Base-by-base conservation (phyloP, 2,888 invertebrate species). In the Eristalis tenax region DNA sequence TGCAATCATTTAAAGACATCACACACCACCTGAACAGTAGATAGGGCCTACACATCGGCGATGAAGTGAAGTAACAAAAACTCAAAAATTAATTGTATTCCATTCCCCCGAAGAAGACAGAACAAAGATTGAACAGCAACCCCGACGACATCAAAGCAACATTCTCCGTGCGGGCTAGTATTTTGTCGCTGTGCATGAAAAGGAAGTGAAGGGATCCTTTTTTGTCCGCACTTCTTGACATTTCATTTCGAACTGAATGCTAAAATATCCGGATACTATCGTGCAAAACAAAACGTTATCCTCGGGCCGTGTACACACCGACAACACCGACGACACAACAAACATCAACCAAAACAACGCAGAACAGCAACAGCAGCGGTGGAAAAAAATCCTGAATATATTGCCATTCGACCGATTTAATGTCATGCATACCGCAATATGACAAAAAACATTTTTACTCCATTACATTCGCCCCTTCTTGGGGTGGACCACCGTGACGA, bases 381-480 rank as follows among this genome's bases (percentile, higher is more conserved):
- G 26, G 22, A 75, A 57, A 74, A 61, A 66, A 65, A 43, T 79
- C 61, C 11, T 73, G 79, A 87, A 87, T 87, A 76, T 83, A 87
- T 87, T 76, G 68, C 87, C 63, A 87, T 87, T 87, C 82, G 76
- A 73, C 83, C 87, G 83, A 87, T 87, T 87, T 87, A 87, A 87
- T 87, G 87, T 65, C 87, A 87, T 87, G 87, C 87, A 87, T 87
- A 87, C 87, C 87, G 87, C 87, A 87, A 87, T 87, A 87, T 87
- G 87, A 87, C 87, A 87, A 87, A 87, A 87, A 87, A 76, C 83
- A 76, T 87, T 87, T 76, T 80, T 83, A 64, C 82, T 88, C 83
- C 89, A 83, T 89, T 88, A 89, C 88, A 80, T 76, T 79, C 78
- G 43, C 79, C 57, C 65, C 74, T 71, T 68, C 35, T 73, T 71